These are phyloP conservation scores for Toxonevra muliebris DNA, from an alignment of 2,888 invertebrate species.

Conservation along the genomic window DNA sequence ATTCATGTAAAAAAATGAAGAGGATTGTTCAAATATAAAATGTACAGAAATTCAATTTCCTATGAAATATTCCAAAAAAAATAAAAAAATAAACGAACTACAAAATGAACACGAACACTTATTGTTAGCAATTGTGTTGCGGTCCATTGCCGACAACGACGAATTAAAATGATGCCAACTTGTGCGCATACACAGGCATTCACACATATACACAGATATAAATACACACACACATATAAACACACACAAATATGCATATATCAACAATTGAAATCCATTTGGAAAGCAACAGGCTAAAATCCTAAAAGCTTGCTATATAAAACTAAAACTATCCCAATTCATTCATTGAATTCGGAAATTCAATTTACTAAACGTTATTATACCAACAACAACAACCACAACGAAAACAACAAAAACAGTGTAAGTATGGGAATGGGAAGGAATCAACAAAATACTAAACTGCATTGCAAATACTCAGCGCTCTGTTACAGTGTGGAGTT, in stretches of 20 bases:
- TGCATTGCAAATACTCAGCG: too few relatives aligned
- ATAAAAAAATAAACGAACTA: slow-evolving; percentile 19
- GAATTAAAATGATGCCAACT: slow-evolving; percentile 43
- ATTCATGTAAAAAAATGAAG: too few relatives aligned
- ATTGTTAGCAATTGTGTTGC: slow-evolving; percentile 36
- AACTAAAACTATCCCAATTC: slow-evolving; percentile 48
- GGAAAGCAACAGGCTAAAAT: slow-evolving; percentile 36
- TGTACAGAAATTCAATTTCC: slow-evolving; percentile 38
- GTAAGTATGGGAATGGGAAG: too few relatives aligned
- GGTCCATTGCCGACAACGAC: slow-evolving; percentile 39
- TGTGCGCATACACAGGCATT: slow-evolving; percentile 17
- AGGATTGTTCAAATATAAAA: too few relatives aligned
- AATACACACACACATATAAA: slow-evolving; percentile 8
- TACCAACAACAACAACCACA: slow-evolving; percentile 31
- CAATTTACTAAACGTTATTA: slow-evolving; percentile 51
- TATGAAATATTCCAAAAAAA: slow-evolving; percentile 37
- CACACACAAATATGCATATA: neutral
- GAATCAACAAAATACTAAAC: too few relatives aligned
- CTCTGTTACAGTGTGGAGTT: neutral
- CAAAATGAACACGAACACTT: slow-evolving; percentile 33
- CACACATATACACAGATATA: slow-evolving; percentile 4
- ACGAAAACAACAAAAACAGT: slow-evolving; percentile 22
- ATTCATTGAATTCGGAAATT: slow-evolving; percentile 63
- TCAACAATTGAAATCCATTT: slow-evolving; percentile 14
- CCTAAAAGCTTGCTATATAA: slow-evolving; percentile 27